Evolutionary conservation across 2,888 invertebrate genomes (phyloP).

Genomic region (Chymomyza procnemis): DNA sequence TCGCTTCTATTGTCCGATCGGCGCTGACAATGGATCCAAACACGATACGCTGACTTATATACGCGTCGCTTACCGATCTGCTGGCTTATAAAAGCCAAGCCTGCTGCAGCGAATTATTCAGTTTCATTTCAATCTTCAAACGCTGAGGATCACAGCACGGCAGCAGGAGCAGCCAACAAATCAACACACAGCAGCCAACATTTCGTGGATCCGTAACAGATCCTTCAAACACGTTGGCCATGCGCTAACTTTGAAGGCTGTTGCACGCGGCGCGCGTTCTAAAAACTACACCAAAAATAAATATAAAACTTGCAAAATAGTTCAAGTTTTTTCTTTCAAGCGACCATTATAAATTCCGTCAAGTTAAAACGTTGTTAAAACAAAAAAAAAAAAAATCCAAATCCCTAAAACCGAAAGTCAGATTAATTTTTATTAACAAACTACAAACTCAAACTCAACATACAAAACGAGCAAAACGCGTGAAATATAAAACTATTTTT

Average conservation of each 20-base stretch:
- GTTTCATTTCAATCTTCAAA: slow-evolving; percentile 76
- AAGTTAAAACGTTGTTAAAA: slow-evolving; percentile 57
- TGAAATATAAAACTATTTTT: slow-evolving; percentile 20
- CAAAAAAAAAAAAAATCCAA: slow-evolving; percentile 34
- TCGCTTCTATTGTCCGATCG: slow-evolving; percentile 51
- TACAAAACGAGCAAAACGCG: background rate
- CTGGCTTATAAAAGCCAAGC: slow-evolving; percentile 64
- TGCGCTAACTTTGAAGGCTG: slow-evolving; percentile 50
- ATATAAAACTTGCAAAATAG: slow-evolving; percentile 18
- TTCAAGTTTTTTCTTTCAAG: slow-evolving; percentile 20
- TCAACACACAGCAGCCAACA: slow-evolving; percentile 18
- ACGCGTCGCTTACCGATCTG: slow-evolving; percentile 21
- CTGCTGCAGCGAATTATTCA: slow-evolving; percentile 75
- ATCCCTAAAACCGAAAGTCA: slow-evolving; percentile 72
- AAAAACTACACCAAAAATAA: slow-evolving; percentile 6
- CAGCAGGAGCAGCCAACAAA: slow-evolving; percentile 31
- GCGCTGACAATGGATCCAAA: slow-evolving; percentile 62
- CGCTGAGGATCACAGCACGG: slow-evolving; percentile 61
- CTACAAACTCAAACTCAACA: slow-evolving; percentile 1
- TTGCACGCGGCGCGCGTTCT: slow-evolving; percentile 44
- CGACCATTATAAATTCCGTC: slow-evolving; percentile 23
- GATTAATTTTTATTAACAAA: slow-evolving; percentile 59
- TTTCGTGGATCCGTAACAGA: slow-evolving; percentile 47
- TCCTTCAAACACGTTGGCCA: slow-evolving; percentile 52
- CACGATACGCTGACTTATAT: slow-evolving; percentile 24